Base-by-base conservation (phyloP, 2,888 invertebrate species). In the Lydus trimaculatus region DNA sequence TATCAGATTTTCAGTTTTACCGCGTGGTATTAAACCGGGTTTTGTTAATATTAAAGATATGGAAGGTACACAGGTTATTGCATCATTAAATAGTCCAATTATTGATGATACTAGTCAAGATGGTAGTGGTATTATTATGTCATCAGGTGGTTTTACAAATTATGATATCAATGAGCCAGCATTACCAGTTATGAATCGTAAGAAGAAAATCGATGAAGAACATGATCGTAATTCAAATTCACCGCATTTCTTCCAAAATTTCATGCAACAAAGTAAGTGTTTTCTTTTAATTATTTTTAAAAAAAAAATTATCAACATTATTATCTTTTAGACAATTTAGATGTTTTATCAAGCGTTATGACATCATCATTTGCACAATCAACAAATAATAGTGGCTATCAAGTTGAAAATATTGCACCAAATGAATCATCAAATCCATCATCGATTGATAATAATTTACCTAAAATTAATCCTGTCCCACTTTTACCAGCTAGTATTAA, bases 1-100 rank as follows among this genome's bases (percentile, higher is more conserved):
- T 80, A 89, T 95, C 31, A 78, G 95, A 43, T 94, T 96, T 83
- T 92, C 94, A 0, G 91, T 92, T 0, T 83, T 96, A 69, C 95
- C 96, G 0, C 88, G 90, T 64, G 90, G 91, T 43, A 87, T 94
- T 6, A 88, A 88, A 72, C 92, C 94, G 0, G 95, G 95, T 0
- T 88, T 89, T 71, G 88, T 92, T 0, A 86, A 87, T 70, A 92
- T 95, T 56, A 87, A 88, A 3, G 90, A 91, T 69, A 95, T 95
- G 95, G 90, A 91, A 75, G 92, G 92, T 0, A 33, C 71, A 59
- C 67, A 63, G 23, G 25, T 23, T 52, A 6, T 25, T 52, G 2
- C 9, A 61, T n/a, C 33, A 65, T 69, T 60, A 64, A 65, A 60
- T 65, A 61, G 23, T 13, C 23, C 61, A 17, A 62, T 56, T 65